phyloP scores from a whole-genome alignment of 2,113 vertebrate genomes.

The Mastomys natalensis region DNA sequence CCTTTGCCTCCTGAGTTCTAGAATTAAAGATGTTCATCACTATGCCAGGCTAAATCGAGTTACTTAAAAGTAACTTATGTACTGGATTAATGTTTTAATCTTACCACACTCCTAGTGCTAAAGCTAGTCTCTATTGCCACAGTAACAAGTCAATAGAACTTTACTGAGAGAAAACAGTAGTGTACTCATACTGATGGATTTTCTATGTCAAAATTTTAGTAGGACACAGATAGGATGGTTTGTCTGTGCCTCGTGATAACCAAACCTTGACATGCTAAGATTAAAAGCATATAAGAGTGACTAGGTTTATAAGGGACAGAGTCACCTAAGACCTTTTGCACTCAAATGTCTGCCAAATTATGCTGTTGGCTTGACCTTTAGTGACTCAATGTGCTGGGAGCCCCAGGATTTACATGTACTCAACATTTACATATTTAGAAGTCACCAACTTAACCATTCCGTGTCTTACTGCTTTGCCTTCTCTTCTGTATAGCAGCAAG shows the following conservation, averaged over 20 bases:
- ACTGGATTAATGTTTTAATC: background rate
- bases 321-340: background rate
- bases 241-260: background rate
- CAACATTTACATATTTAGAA: no score
- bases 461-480: background rate
- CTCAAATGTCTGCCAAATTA: background rate
- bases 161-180: background rate
- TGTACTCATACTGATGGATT: background rate
- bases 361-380: background rate
- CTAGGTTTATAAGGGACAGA: no score
- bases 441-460: background rate
- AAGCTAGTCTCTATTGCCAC: background rate
- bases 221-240: background rate
- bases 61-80: background rate
- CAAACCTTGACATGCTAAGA: background rate
- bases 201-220: background rate
- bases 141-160: background rate
- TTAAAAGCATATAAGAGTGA: background rate
- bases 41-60: background rate
- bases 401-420: no score
- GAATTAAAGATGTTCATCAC: background rate
- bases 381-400: background rate
- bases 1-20: background rate
- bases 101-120: background rate
- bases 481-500: background rate